Conservation (phyloP, 2,113 vertebrate genomes). For the Calidris pygmaea region DNA sequence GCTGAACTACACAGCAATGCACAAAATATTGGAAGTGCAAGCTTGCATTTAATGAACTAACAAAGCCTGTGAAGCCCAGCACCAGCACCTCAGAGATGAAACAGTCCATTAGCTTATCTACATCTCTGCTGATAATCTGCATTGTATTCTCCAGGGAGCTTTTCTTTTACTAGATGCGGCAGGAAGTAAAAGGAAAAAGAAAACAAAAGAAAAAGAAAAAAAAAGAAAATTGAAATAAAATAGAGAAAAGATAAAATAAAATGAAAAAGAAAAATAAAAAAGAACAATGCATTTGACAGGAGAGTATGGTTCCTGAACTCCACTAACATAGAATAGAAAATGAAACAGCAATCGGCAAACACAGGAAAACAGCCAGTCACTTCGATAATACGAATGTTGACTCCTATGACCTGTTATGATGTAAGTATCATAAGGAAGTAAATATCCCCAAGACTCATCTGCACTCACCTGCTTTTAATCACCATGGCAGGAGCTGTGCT, state of each 20-base stretch:
- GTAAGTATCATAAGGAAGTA: not conserved
- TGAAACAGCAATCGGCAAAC: not conserved
- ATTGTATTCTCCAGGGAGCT: not conserved
- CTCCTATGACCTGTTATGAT: not conserved
- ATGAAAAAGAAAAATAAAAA: not conserved
- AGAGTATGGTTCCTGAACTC: not conserved
- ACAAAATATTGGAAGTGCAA: not conserved
- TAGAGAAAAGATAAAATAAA: not conserved
- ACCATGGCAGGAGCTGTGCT: not conserved
- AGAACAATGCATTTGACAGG: not conserved
- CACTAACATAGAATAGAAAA: not conserved
- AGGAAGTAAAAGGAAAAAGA: accelerated
- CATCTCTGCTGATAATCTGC: not conserved
- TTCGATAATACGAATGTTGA: not conserved
- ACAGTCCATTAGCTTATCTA: not conserved
- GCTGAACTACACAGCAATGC: not conserved
- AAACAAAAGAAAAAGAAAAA: not conserved
- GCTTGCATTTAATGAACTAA: not conserved
- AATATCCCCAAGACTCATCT: not conserved
- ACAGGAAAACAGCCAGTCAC: not conserved
- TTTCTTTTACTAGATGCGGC: not conserved
- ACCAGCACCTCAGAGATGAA: not conserved
- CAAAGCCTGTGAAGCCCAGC: not conserved
- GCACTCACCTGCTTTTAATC: not conserved
- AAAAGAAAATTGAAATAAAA: too few species aligned